Evolutionary conservation across 2,113 vertebrate species (phyloP).

Genomic region (Girardinichthys multiradiatus): DNA sequence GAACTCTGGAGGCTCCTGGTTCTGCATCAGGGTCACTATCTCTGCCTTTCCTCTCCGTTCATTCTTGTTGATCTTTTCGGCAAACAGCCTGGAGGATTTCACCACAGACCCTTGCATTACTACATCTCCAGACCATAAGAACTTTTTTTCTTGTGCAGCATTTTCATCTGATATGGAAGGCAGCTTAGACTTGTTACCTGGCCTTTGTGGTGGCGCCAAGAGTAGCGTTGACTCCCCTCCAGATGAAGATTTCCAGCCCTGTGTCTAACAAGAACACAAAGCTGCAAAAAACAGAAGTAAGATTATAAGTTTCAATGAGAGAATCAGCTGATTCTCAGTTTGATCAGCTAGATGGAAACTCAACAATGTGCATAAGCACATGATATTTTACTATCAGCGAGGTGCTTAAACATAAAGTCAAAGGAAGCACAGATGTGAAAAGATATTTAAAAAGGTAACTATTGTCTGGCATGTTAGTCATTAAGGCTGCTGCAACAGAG

Average conservation of each 20-base stretch:
- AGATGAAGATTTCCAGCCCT: conserved; percentile 88
- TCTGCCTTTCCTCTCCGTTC: conserved; percentile 95
- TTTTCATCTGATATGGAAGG: neutral
- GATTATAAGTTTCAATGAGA: neutral
- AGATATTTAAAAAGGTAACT: too few species aligned
- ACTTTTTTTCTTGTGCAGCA: neutral
- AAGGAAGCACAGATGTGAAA: too few species aligned
- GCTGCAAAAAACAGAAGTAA: conserved; percentile 66
- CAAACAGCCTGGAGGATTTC: conserved; percentile 85
- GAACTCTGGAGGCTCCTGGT: conserved; percentile 88
- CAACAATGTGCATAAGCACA: too few species aligned
- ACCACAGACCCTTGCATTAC: neutral
- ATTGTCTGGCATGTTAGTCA: too few species aligned
- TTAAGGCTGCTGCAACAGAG: too few species aligned
- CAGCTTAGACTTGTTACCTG: conserved; percentile 78
- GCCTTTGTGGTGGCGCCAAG: conserved; percentile 94
- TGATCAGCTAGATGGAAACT: too few species aligned
- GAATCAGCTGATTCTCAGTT: too few species aligned
- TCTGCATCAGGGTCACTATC: conserved; percentile 85
- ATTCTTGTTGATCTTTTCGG: conserved; percentile 98
- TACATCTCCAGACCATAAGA: neutral
- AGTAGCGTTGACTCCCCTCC: conserved; percentile 91
- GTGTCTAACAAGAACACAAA: conserved; percentile 93
- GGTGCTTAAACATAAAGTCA: too few species aligned
- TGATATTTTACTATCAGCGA: too few species aligned